Evolutionary conservation across 2,113 vertebrate genomes (phyloP).

Genomic region (Solea solea): DNA sequence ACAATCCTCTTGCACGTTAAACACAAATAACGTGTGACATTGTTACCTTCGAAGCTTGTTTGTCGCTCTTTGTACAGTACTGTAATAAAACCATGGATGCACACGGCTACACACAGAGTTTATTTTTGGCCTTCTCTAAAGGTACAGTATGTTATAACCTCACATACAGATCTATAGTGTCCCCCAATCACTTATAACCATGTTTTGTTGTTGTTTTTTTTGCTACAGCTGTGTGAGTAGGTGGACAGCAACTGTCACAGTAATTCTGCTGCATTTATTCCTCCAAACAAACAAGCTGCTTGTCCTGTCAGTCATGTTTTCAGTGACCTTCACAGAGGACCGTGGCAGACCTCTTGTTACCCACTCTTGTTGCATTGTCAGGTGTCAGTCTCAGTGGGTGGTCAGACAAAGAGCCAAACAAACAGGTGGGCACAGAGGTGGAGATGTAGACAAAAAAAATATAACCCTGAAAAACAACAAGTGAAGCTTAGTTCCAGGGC

Average conservation of each 20-base stretch:
- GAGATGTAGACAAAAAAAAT: conserved; percentile 45
- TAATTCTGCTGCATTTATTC: conserved; percentile 52
- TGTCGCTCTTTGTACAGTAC: background rate
- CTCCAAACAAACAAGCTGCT: conserved; percentile 45
- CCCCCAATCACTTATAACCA: too few relatives aligned
- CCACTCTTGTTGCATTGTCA: conserved; percentile 46
- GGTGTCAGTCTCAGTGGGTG: conserved; percentile 65
- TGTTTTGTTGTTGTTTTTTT: conserved; percentile 18
- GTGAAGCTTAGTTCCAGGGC: conserved; percentile 41
- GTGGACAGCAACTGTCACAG: conserved; percentile 64
- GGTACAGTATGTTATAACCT: conserved; percentile 35
- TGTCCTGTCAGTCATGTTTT: conserved; percentile 68
- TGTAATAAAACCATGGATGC: conserved; percentile 7
- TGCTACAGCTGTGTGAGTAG: conserved; percentile 50
- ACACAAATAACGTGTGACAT: conserved; percentile 18
- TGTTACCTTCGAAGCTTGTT: conserved; percentile 14
- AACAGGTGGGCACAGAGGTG: conserved; percentile 39
- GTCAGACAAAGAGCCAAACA: conserved; percentile 43
- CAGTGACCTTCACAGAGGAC: conserved; percentile 56
- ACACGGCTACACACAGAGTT: background rate
- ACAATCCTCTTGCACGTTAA: conserved; percentile 22
- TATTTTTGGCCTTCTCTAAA: conserved; percentile 49
- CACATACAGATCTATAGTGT: conserved; percentile 58
- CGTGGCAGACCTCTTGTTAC: conserved; percentile 44
- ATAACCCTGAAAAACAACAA: conserved; percentile 34